Evolutionary conservation across 37 sponge, comb jelly and placozoan species (phyloP), one percentile per base, ranked within the genome.

Genomic region (Ianthella basta): DNA sequence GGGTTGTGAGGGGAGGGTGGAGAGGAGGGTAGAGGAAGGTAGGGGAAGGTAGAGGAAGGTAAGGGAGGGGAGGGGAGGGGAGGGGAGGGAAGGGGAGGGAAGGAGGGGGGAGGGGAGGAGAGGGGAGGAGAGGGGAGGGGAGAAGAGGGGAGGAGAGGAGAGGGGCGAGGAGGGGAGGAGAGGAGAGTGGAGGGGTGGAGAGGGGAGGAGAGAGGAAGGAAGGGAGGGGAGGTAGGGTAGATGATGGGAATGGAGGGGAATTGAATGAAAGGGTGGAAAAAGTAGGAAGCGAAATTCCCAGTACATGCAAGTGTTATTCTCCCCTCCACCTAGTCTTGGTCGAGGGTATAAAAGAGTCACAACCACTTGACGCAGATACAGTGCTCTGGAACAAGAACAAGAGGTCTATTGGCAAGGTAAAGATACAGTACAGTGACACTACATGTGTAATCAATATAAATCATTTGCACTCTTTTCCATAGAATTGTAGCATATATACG

Each of bases 321-420:
- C 27, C 20, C 66, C 66, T 8, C 23, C 39, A 5, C 36, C 40
- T 19, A 72, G 73, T 72, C 14, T 12, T 72, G 13, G 73, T 72
- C 8, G 32, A 72, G 36, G 73, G 73, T 5, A 12, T 72, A 29
- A 15, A 37, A 14, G 73, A 29, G 20, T 72, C 73, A 32, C 21
- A 37, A 72, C 39, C 89, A 6, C 60, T 92, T 21, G 80, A 88
- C 61, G 83, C 85, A 10, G 93, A 81, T 1, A 89, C 90, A 23
- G 90, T 92, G 2, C 30, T 92, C 21, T 92, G 93, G 93, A 72
- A 64, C 27, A 61, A 69, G 15, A 74, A 82, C 2, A 60, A 66
- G 38, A 64, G 50, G 25, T 55, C 86, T 24, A n/a, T 83, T 53
- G 84, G 89, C 0, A 83, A 72, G 65, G 89, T 83, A 56, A 30